These are phyloP conservation scores for Hassar affinis DNA, from an alignment of 2,113 vertebrate genomes.

Conservation along the genomic window DNA sequence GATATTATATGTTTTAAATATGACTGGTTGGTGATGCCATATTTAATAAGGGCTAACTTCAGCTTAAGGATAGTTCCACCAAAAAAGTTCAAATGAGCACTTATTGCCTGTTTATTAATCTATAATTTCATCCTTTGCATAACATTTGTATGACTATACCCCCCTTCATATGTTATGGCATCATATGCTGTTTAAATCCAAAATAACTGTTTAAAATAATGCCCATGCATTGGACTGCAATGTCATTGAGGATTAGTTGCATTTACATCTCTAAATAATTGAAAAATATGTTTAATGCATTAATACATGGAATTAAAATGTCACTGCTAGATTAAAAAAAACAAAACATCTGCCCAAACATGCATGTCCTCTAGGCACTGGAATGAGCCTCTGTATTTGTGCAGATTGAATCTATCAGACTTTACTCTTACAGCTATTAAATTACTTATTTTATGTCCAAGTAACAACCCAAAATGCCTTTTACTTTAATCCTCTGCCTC, in stretches of 20 bases:
- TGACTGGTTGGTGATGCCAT: not conserved
- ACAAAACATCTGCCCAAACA: not conserved
- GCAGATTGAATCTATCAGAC: not conserved
- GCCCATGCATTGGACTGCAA: not conserved
- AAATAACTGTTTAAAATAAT: not conserved
- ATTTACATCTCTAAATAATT: not conserved
- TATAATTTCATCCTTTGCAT: not conserved
- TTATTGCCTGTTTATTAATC: not conserved
- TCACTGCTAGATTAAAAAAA: not conserved
- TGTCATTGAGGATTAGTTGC: not conserved
- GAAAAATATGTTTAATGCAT: not conserved
- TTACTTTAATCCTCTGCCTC: slow-evolving; percentile 16
- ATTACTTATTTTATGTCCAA: not conserved
- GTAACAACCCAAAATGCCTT: not conserved
- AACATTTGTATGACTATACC: not conserved
- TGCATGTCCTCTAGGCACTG: not conserved
- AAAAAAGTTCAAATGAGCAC: not conserved
- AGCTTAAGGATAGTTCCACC: not conserved
- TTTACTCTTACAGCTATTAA: not conserved
- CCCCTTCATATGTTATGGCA: not conserved
- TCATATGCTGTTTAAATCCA: not conserved
- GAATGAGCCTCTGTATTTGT: not conserved
- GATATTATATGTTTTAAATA: not conserved
- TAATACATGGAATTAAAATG: not conserved
- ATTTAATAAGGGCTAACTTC: not conserved